Percentiles rank a stretch among this genome's conserved stretches.
Conservation (phyloP, 37 sponge, comb jelly and placozoan genomes). For the Eunapius fragilis region DNA sequence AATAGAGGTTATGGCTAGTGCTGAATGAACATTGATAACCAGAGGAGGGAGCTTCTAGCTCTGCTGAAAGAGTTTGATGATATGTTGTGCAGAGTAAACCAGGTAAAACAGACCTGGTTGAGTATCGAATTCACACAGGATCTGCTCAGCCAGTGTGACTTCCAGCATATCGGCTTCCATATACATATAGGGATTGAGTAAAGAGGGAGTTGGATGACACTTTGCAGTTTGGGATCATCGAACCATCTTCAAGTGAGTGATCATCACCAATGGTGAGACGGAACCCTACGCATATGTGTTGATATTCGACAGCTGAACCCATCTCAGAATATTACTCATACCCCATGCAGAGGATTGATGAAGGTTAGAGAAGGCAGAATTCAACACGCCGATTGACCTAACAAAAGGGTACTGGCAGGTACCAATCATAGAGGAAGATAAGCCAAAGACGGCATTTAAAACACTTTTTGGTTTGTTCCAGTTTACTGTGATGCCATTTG, state of each 20-base stretch:
- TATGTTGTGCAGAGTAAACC: no score
- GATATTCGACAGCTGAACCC: conserved; percentile 54
- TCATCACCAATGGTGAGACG: conserved; percentile 56
- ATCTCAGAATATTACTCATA: conserved; percentile 60
- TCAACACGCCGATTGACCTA: conserved; percentile 57
- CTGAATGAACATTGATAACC: no score
- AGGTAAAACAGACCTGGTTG: neutral
- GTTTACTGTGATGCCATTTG: conserved; percentile 70
- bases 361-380: conserved; percentile 32
- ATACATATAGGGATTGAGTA: conserved; percentile 22
- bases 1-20: no score
- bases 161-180: conserved; percentile 34
- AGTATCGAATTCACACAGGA: conserved; percentile 9
- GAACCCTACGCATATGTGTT: neutral
- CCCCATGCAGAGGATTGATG: conserved; percentile 63
- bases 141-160: neutral
- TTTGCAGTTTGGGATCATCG: conserved; percentile 37
- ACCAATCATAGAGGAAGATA: conserved; percentile 28
- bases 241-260: conserved; percentile 53
- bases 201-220: conserved; percentile 27
- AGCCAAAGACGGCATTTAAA: conserved; percentile 46
- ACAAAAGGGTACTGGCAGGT: conserved; percentile 76
- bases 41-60: no score
- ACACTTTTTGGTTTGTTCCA: conserved; percentile 45
- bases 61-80: no score